Base-by-base conservation (phyloP, 2,888 invertebrate genomes). In the Leptinotarsa rubiginosa region DNA sequence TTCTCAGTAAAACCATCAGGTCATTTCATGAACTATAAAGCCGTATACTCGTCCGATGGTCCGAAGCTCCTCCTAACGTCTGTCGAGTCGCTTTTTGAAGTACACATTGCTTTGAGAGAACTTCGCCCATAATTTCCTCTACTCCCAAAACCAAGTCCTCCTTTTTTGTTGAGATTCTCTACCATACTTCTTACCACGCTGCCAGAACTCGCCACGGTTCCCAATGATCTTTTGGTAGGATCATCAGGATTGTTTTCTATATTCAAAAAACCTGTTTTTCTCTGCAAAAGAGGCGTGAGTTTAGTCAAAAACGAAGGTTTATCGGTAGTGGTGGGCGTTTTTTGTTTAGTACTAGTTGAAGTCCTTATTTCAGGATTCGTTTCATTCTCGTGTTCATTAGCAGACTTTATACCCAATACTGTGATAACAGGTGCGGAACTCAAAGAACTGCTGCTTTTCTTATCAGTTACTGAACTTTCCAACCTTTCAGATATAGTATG, bases 121-220 rank as follows among this genome's bases (percentile, higher is more conserved):
- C 87, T 85, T 76, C 87, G 76, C 1, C 87, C 88, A 72, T 83
- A 87, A 18, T 82, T 78, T 41, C 79, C 79, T 22, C 87, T 80
- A 59, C 79, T 83, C 4, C 84, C 81, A 52, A 86, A 85, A 41
- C 81, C 82, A 25, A 85, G 77, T 18, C 80, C 82, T 22, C 87
- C 87, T 73, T 85, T 86, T 20, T 84, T 79, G 80, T 88, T 88
- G 54, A 88, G 81, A 65, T 83, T 86, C 59, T 88, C 87, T 64
- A 88, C 87, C 64, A 88, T 87, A 77, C 84, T 87, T 74, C 83
- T 84, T 15, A 88, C 88, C 18, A 87, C 75, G 79, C 83, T 86
- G 4, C 79, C 76, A 4, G 77, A 75, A 18, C 70, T 50, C 16
- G 75, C 67, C 10, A 72, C 59, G 4, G 62, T 59, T 1, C 70